phyloP scores from a whole-genome alignment of 1,140 invertebrate genomes.

The Cotesia chilonis region DNA sequence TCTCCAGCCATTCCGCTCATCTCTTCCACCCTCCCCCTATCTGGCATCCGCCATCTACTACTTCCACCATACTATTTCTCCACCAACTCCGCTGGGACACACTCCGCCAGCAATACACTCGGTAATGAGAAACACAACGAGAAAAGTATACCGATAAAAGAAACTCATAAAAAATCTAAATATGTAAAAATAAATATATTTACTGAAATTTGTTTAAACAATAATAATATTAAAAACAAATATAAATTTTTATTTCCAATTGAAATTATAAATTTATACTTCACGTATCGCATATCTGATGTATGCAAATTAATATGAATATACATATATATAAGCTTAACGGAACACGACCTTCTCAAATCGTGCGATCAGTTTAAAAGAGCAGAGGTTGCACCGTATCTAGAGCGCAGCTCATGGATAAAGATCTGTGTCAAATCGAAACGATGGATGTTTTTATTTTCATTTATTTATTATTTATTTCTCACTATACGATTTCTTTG shows the following conservation, averaged over 20 bases:
- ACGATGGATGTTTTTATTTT: conserved; percentile 33
- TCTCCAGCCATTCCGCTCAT: too few relatives aligned
- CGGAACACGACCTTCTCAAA: conserved; percentile 35
- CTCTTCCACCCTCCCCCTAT: too few relatives aligned
- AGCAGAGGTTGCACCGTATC: conserved; percentile 42
- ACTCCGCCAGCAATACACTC: too few relatives aligned
- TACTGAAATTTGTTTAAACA: background rate
- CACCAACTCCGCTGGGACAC: too few relatives aligned
- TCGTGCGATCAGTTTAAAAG: conserved; percentile 38
- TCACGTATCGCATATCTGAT: too few relatives aligned
- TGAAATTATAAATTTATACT: too few relatives aligned
- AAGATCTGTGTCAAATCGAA: conserved; percentile 43
- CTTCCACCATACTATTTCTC: too few relatives aligned
- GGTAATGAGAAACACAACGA: background rate
- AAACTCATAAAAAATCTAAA: background rate
- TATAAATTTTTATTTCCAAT: too few relatives aligned
- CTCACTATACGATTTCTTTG: background rate
- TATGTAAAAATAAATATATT: background rate
- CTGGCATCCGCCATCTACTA: too few relatives aligned
- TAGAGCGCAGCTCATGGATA: conserved; percentile 41
- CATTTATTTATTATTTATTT: conserved; percentile 9
- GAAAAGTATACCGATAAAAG: background rate
- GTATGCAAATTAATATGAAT: background rate
- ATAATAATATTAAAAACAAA: background rate
- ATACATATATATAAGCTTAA: background rate